Evolutionary conservation across 2,113 vertebrate genomes (phyloP).

Genomic region (Morone chrysops): DNA sequence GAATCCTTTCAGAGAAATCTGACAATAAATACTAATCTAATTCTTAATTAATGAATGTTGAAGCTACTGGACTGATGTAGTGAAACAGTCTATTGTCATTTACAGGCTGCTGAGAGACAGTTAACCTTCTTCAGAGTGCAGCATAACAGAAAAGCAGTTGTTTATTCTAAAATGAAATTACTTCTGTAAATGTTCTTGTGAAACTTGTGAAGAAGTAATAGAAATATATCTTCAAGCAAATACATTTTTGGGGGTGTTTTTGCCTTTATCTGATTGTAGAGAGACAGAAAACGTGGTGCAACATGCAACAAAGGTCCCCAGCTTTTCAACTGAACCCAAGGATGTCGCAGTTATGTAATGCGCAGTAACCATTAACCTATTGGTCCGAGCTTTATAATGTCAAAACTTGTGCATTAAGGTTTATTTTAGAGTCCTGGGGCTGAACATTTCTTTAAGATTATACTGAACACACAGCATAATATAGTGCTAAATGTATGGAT

Average conservation of each 20-base stretch:
- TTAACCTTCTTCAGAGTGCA: too few relatives aligned
- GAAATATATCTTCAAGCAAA: not conserved
- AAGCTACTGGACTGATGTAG: not conserved
- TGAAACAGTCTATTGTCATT: not conserved
- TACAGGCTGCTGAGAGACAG: not conserved
- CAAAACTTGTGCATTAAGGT: not conserved
- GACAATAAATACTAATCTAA: not conserved
- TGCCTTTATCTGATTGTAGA: not conserved
- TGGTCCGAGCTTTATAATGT: not conserved
- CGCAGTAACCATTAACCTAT: too few relatives aligned
- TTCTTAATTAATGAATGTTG: not conserved
- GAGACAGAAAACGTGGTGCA: not conserved
- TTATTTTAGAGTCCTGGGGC: not conserved
- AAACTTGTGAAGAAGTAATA: not conserved
- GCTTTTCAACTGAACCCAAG: not conserved
- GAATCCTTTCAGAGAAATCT: not conserved
- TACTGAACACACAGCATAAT: not conserved
- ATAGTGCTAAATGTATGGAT: not conserved
- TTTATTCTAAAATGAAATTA: too few relatives aligned
- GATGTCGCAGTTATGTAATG: not conserved
- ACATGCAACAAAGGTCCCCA: not conserved
- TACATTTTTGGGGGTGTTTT: not conserved
- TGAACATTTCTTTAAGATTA: not conserved
- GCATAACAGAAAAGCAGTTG: too few relatives aligned
- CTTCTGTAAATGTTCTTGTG: too few relatives aligned